Conservation (phyloP, 1,140 invertebrate genomes). For the Panagrolaimus sp. region DNA sequence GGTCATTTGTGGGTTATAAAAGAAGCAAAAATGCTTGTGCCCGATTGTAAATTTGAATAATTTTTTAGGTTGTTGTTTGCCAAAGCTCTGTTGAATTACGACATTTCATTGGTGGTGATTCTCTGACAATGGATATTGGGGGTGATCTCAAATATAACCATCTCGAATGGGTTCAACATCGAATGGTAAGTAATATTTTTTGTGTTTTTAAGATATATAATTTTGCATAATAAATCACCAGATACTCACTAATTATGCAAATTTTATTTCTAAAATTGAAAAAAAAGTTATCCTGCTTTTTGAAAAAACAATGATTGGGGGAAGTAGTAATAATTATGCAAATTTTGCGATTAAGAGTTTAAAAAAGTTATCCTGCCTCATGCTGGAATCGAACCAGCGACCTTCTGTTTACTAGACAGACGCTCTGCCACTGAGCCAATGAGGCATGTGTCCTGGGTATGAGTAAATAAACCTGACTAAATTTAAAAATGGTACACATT, state of each 20-base stretch:
- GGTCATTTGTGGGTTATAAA: no score
- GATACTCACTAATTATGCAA: no score
- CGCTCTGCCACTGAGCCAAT: slow-evolving; percentile 37
- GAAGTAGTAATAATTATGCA: no score
- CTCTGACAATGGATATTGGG: slow-evolving; percentile 80
- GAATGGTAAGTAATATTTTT: slow-evolving; percentile 71
- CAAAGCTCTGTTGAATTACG: slow-evolving; percentile 69
- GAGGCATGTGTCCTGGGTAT: slow-evolving; percentile 18
- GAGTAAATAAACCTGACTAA: no score
- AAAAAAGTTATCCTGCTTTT: not conserved
- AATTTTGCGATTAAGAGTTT: no score
- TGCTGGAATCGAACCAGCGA: slow-evolving; percentile 42
- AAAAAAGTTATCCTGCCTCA: slow-evolving; percentile 26
- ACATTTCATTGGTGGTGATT: slow-evolving; percentile 75
- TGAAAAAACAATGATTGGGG: not conserved
- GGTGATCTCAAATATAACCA: slow-evolving; percentile 83
- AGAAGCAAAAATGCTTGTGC: no score
- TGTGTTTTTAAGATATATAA: slow-evolving; percentile 9
- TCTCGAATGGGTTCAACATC: slow-evolving; percentile 88
- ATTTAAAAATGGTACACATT: no score
- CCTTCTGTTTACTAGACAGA: slow-evolving; percentile 43
- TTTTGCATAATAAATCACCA: no score
- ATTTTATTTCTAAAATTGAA: no score
- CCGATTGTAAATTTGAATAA: not conserved
- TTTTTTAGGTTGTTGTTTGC: slow-evolving; percentile 62